phyloP scores from a whole-genome alignment of 2,113 vertebrate species.

The Vanacampus margaritifer region DNA sequence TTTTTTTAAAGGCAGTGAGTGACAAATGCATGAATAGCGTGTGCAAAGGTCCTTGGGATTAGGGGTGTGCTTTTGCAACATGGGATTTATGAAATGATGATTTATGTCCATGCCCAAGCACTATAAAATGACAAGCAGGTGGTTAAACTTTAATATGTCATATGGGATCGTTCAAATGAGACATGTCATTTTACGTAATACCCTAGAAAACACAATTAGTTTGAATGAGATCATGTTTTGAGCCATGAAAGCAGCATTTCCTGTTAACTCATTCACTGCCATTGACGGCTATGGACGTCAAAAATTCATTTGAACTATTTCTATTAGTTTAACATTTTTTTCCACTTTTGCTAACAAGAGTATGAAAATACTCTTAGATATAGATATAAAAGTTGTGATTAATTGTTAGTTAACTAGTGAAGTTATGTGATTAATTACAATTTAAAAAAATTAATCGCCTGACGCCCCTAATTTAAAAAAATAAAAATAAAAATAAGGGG shows the following conservation, averaged over 20 bases:
- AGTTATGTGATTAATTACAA: no score
- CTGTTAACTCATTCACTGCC: no score
- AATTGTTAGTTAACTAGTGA: no score
- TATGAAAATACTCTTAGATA: no score
- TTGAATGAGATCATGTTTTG: background rate
- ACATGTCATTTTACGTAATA: conserved; percentile 34
- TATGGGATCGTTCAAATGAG: conserved; percentile 25
- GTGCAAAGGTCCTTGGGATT: conserved; percentile 28
- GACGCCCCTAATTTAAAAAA: no score
- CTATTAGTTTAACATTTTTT: no score
- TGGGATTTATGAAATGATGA: conserved; percentile 38
- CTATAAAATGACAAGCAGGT: conserved; percentile 29
- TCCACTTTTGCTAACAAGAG: no score
- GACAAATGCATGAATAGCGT: conserved; percentile 37
- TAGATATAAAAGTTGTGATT: no score
- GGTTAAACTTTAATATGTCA: conserved; percentile 46
- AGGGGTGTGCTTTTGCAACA: conserved; percentile 37
- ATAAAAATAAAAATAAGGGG: no score
- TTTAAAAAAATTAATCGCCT: no score
- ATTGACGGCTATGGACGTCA: no score
- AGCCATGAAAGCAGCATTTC: background rate
- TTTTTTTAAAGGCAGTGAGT: conserved; percentile 43
- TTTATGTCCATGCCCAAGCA: background rate
- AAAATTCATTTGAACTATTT: no score
- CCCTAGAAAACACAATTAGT: background rate